These are phyloP conservation scores for Colletes latitarsis DNA, from an alignment of 1,140 invertebrate species.

Conservation along the genomic window DNA sequence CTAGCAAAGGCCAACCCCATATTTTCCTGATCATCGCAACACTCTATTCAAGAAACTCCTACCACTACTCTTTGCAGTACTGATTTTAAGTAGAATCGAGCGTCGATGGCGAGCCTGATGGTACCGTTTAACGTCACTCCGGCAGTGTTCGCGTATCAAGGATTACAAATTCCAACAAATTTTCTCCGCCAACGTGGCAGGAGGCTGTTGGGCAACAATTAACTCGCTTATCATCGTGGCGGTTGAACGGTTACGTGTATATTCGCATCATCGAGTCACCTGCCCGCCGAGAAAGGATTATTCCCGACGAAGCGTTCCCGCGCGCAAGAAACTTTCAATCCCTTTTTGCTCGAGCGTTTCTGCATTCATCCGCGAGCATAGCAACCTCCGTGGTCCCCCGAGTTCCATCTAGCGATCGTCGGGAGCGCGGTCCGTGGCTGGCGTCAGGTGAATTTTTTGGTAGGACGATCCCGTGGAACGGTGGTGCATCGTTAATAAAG, in stretches of 20 bases:
- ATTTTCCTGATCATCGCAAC: too few species aligned
- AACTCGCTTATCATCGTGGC: not conserved
- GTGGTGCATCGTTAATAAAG: slow-evolving; percentile 77
- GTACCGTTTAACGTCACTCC: too few species aligned
- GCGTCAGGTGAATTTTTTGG: slow-evolving; percentile 67
- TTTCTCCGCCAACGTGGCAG: too few species aligned
- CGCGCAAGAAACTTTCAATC: slow-evolving; percentile 10
- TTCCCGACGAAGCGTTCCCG: not conserved
- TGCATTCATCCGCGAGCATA: slow-evolving; percentile 12
- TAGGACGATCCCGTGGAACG: slow-evolving; percentile 64
- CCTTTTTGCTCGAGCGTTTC: slow-evolving; percentile 14
- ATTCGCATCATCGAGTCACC: not conserved
- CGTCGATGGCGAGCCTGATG: too few species aligned
- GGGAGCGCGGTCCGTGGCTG: slow-evolving; percentile 1
- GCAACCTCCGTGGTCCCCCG: not conserved
- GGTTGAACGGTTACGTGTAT: not conserved
- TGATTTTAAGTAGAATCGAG: too few species aligned
- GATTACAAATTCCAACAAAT: too few species aligned
- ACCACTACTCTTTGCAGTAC: too few species aligned
- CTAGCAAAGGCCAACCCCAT: too few species aligned
- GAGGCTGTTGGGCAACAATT: not conserved
- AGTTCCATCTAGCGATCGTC: slow-evolving; percentile 56
- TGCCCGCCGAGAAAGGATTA: slow-evolving; percentile 1
- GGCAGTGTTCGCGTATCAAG: too few species aligned
- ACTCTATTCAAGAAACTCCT: too few species aligned